Base-by-base conservation (phyloP, 2,888 invertebrate species). In the Bugulina stolonifera region DNA sequence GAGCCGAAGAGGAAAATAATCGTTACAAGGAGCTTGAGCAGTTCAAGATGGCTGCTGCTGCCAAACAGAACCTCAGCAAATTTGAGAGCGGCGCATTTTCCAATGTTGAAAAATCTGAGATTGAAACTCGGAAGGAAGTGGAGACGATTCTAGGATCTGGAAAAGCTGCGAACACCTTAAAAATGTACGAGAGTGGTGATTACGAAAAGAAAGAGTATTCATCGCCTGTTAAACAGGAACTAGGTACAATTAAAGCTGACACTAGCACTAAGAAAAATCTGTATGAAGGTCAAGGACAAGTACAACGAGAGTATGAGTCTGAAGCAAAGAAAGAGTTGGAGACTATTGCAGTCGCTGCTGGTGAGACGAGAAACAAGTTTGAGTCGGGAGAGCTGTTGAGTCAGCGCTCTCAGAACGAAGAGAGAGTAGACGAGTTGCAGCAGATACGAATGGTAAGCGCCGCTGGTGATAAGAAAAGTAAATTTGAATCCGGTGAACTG, bases 401-500 rank as follows among this genome's bases (percentile, higher is more conserved):
- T 23, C 55, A 55, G n/a, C 3, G 55, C 5, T 18, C 18, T 55
- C 32, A 34, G 27, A 64, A 64, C n/a, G 32, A 64, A 14, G 64
- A 64, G 27, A 64, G 34, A n/a, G n/a, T 27, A 2, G 32, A 32
- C 10, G 64, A 64, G 27, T 34, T 64, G 64, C 14, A 64, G 18
- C 25, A 64, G 27, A n/a, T 64, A 10, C 32, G 64, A 3, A 10
- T 18, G 18, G 34, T 64, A 14, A 64, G 64, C 32, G 64, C 3
- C 18, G 64, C 64, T 14, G 64, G 34, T 3, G 34, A 27, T 18
- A 64, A 64, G 34, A 27, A 34, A 64, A 32, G 5, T 64, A 27
- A 64, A 32, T 64, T 64, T 32, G 64, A 64, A 34, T 64, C 64
- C 34, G 64, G 64, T 27, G 64, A 64, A 34, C 5, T 64, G 29